A percentile compares a stretch with the other conserved stretches of the same genome.
Evolutionary conservation across 2,888 invertebrate species (phyloP).

Genomic region (Drosophila emarginata): DNA sequence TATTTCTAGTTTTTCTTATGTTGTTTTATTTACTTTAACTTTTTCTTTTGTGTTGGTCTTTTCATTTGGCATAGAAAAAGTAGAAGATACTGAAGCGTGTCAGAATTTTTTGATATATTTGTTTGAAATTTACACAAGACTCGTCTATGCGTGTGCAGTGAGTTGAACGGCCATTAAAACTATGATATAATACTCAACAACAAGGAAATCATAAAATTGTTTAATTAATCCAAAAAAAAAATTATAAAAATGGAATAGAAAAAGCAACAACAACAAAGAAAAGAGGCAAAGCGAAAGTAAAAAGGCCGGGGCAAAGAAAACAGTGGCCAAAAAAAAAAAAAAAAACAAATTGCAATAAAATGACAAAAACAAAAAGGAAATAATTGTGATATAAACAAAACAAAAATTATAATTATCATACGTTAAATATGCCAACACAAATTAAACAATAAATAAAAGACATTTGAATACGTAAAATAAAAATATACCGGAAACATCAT

Average conservation of each 20-base stretch:
- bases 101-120: constrained; percentile 68
- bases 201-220: constrained; percentile 69
- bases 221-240: constrained; percentile 57
- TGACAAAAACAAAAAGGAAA: constrained; percentile 22
- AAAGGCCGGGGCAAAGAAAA: constrained; percentile 30
- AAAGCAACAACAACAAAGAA: constrained; percentile 54
- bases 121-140: constrained; percentile 30
- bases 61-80: constrained; percentile 49
- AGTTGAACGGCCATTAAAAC: constrained; percentile 60
- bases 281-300: constrained; percentile 59
- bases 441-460: neutral
- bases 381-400: constrained; percentile 10
- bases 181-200: constrained; percentile 62
- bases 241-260: constrained; percentile 30
- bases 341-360: constrained; percentile 44
- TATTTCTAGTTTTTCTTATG: constrained; percentile 10
- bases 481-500: constrained; percentile 21
- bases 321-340: constrained; percentile 36
- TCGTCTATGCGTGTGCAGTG: constrained; percentile 53
- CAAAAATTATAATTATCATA: neutral
- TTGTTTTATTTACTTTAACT: constrained; percentile 56
- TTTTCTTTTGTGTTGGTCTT: constrained; percentile 28
- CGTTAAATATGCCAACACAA: neutral
- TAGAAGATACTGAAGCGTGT: constrained; percentile 66
- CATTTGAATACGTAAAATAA: constrained; percentile 50